phyloP scores from a whole-genome alignment of 2,113 vertebrate species.

The Hippolais icterina region DNA sequence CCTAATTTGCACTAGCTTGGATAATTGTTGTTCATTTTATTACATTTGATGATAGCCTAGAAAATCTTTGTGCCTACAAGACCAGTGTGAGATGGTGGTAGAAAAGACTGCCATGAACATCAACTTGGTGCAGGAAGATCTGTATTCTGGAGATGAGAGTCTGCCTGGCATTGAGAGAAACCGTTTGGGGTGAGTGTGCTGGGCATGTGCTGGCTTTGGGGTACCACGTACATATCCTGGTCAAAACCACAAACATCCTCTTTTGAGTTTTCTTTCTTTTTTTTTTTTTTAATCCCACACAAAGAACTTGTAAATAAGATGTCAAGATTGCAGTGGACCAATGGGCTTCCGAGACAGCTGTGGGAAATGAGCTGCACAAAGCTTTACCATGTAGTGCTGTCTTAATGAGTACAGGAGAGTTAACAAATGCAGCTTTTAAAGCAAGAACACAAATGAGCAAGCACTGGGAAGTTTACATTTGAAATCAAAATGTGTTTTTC shows the following conservation, averaged over 20 bases:
- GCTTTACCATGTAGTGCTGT: not conserved
- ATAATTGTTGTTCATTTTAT: not conserved
- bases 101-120: not conserved
- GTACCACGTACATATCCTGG: not conserved
- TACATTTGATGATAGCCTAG: not conserved
- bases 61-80: not conserved
- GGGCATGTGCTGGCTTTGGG: not conserved
- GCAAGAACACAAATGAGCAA: not conserved
- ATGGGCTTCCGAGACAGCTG: not conserved
- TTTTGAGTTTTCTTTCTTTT: not conserved
- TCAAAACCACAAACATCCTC: not conserved
- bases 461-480: not conserved
- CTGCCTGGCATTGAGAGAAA: accelerated
- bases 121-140: not conserved
- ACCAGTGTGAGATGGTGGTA: not conserved
- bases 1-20: not conserved
- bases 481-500: not conserved
- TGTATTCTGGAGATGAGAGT: not conserved
- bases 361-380: not conserved
- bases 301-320: not conserved
- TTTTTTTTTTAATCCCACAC: not conserved
- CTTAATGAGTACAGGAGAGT: not conserved
- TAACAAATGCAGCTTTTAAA: not conserved
- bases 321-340: not conserved
- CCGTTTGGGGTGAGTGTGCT: accelerated